Evolutionary conservation across 2,113 vertebrate species (phyloP), one percentile per base, ranked within the genome.

Genomic region (Lamprologus sp.): DNA sequence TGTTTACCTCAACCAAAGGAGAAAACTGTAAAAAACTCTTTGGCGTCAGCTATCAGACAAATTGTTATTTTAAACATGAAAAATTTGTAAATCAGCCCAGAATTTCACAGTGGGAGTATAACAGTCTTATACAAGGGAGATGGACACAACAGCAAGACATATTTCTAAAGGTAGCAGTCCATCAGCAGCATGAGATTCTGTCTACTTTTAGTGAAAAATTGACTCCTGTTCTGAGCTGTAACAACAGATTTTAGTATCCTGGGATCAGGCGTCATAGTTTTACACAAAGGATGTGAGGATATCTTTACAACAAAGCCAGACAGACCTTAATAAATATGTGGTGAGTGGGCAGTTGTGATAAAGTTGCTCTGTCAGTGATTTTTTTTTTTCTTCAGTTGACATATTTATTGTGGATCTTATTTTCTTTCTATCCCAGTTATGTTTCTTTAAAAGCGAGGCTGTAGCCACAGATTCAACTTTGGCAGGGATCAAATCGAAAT

Each of bases 41-140:
- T 10, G 37, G 68, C 7, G 0, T 73, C 4, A 17, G 13, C 1
- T 10, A 4, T 26, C 21, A 0, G 8, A 26, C 13, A 45, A 26
- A 17, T 73, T 45, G 40, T 73, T 73, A 47, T 47, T 73, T 73
- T 47, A 73, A 73, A 73, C 21, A 7, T 73, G n/a, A 68, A 26
- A 45, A 26, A 47, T 47, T 0, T 7, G 14, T 45, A 45, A 5
- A 47, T 47, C 68, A 17, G 68, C 68, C n/a, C 21, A 73, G 68
- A 73, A 73, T 73, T 73, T 73, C 4, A 73, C 68, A 73, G 21
- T 26, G 8, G 4, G 68, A 73, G 68, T 0, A 45, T 45, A 26
- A 73, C 13, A 23, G 65, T 9, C 37, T 73, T 0, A 26, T 45
- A 45, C 5, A 45, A 47, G 1, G 21, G 21, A 73, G 13, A 15